Evolutionary conservation across 2,888 invertebrate genomes (phyloP), one percentile per base, ranked within the genome.

Genomic region (Stictocephala bisonia): DNA sequence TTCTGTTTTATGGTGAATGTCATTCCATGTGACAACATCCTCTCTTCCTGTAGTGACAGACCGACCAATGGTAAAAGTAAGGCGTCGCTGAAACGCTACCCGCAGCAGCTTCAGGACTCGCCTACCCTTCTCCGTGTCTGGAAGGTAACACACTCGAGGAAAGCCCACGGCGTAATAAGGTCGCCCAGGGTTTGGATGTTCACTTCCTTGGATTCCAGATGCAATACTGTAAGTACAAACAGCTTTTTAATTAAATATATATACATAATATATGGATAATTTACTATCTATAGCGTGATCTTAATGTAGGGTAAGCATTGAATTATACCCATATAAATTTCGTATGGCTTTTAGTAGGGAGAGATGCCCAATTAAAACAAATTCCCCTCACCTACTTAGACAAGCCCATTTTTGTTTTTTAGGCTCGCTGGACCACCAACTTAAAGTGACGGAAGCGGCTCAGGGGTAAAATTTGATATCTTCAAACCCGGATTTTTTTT

Each of bases 21-120:
- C 91, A 82, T 94, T 94, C 97, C 97, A 97, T 53, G 95, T 91
- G 71, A 97, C 93, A 74, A 95, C 94, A 85, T 96, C 93, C 82
- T 94, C 92, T 79, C 93, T 90, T 0, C 96, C 97, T 0, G 96
- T 96, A 0, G 97, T 97, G 73, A 91, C 90, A 0, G 96, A 96
- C 51, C 93, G 89, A 71, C 93, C 91, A 77, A 97, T 91, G 0
- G 93, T 92, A 86, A 97, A 97, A 79, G 95, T 89, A 77, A 92
- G 84, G 74, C 94, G 89, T 15, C 94, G 88, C 82, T 93, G 92
- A 88, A 96, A 97, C 26, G 95, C 95, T 76, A 90, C 87, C 79
- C 76, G 75, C 22, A 78, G 66, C 24, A 77, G 72, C 20, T 72
- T 73, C 24, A 78, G 68, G 0, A 79, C 87, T 83, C 90, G 90